Evolutionary conservation across 2,888 invertebrate species (phyloP), one percentile per base, ranked within the genome.

Genomic region (Julus scandinavius): DNA sequence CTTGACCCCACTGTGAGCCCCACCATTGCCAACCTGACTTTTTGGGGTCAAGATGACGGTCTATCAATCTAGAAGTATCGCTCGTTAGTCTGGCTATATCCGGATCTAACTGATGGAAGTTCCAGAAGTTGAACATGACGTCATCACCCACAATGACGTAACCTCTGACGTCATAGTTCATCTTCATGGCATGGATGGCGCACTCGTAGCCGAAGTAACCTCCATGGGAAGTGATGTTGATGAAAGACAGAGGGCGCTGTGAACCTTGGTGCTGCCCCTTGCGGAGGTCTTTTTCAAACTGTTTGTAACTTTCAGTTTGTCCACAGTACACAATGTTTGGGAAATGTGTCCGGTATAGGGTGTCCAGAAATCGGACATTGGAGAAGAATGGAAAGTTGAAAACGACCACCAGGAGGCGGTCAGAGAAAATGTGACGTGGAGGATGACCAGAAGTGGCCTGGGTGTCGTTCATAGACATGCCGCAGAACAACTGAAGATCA

Each of bases 101-200:
- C 50, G 50, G 50, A 50, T 50, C 50, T 11, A 50, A 50, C 50
- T 50, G n/a, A 9, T 50, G 15, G 9, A 87, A 11, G n/a, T 88
- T 88, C 88, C 88, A 88, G 58, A n/a, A 80, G 6, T 88, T 88
- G n/a, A 88, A 83, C n/a, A 88, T 41, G 6, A 88, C 88, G 50
- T 88, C 84, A 41, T 88, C 88, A 13, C 84, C 88, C 17, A 84
- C 41, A n/a, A 83, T 41, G 13, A 88, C 6, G 50, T 83, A 88
- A 13, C 88, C 88, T 41, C 83, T 45, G 11, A 88, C 88, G n/a
- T 88, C 83, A 63, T 88, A 88, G 17, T 84, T 84, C 88, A 88
- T 88, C 41, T 88, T 20, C 38, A 88, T 88, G 50, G 88, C 88
- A 17, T 49, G 83, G 9, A 83, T 84, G 11, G 88, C 84, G 40